Percentiles rank a stretch among this genome's conserved stretches.
These are phyloP conservation scores for Troides helena DNA, from an alignment of 2,888 invertebrate genomes.

Conservation along the genomic window DNA sequence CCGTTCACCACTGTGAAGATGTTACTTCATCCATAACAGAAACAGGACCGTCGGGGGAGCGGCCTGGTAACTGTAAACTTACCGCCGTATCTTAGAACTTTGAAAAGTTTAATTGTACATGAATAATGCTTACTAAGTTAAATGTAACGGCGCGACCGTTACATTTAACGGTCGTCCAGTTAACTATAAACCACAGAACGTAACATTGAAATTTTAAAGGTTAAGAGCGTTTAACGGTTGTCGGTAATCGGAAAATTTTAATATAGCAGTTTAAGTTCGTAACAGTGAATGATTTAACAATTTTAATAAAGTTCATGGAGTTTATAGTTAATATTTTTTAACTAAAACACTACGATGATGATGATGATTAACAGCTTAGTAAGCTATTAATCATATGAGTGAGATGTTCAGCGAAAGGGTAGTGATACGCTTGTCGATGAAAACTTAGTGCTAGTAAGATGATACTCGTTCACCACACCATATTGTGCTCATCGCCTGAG, in stretches of 20 bases:
- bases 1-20: background rate
- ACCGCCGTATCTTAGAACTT: slow-evolving; percentile 33
- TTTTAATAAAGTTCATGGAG: too few relatives aligned
- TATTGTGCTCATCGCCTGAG: too few relatives aligned
- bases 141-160: slow-evolving; percentile 43
- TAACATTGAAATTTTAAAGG: slow-evolving; percentile 7
- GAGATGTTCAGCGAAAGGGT: too few relatives aligned
- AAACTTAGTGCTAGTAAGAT: too few relatives aligned
- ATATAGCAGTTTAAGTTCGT: background rate
- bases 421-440: too few relatives aligned
- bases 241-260: background rate
- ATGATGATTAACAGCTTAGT: too few relatives aligned
- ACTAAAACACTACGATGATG: too few relatives aligned
- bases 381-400: too few relatives aligned
- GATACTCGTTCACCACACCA: too few relatives aligned
- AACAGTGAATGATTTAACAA: too few relatives aligned
- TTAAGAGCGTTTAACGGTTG: background rate
- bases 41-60: slow-evolving; percentile 15
- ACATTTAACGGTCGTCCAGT: slow-evolving; percentile 39
- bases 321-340: too few relatives aligned
- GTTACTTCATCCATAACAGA: slow-evolving; percentile 20
- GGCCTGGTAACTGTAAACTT: slow-evolving; percentile 17
- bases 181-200: slow-evolving; percentile 50
- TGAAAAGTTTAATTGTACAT: slow-evolving; percentile 53
- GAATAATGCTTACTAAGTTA: slow-evolving; percentile 45